Evolutionary conservation across 2,888 invertebrate genomes (phyloP).

Genomic region (Diarsia rubi): DNA sequence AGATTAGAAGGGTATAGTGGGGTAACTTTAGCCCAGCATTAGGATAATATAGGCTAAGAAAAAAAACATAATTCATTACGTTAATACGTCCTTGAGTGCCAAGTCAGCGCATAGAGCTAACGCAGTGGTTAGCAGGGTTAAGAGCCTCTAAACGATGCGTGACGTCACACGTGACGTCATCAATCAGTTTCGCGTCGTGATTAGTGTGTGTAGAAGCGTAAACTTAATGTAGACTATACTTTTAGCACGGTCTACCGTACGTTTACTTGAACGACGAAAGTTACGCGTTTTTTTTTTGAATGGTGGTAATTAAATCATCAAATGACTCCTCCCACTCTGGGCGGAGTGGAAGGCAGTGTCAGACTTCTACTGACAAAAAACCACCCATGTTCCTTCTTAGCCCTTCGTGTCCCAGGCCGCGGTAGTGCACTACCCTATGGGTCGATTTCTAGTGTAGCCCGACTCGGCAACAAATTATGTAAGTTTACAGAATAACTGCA

Average conservation of each 20-base stretch:
- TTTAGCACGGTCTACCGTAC: not conserved
- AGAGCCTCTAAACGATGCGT: constrained; percentile 57
- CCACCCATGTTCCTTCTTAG: too few relatives aligned
- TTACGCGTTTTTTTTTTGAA: too few relatives aligned
- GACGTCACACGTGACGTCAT: constrained; percentile 62
- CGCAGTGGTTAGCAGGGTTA: constrained; percentile 47
- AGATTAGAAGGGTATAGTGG: too few relatives aligned
- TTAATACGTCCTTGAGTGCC: constrained; percentile 6
- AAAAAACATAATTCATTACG: not conserved
- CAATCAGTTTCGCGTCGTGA: constrained; percentile 29
- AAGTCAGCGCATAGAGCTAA: constrained; percentile 2
- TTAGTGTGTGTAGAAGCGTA: constrained; percentile 21
- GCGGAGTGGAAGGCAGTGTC: too few relatives aligned
- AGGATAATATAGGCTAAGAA: too few relatives aligned
- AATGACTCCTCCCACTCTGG: too few relatives aligned
- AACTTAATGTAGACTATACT: constrained; percentile 22
- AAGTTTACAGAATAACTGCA: constrained; percentile 35
- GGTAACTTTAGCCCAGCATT: too few relatives aligned
- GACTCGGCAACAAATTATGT: not conserved
- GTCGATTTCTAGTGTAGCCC: not conserved
- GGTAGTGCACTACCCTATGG: not conserved
- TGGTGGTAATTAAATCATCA: too few relatives aligned
- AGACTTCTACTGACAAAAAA: too few relatives aligned
- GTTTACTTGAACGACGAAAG: not conserved
- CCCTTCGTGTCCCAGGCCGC: too few relatives aligned